Percentiles rank a stretch among this genome's conserved stretches.
These are phyloP conservation scores for Petrolisthes manimaculis DNA, from an alignment of 2,888 invertebrate genomes.

Conservation along the genomic window DNA sequence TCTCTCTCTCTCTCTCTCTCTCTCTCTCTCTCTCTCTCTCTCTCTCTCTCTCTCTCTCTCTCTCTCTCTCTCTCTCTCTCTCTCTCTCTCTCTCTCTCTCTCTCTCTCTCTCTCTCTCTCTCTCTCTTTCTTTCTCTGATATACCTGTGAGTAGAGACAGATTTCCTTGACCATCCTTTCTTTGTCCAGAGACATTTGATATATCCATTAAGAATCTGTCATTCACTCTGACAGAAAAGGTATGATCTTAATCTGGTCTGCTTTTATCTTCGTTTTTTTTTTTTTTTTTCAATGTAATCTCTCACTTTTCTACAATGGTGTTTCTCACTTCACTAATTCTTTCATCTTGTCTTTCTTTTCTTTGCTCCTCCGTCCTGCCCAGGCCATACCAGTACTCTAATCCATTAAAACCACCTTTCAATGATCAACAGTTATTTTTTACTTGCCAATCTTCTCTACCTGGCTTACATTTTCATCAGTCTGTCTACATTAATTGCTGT, in stretches of 20 bases:
- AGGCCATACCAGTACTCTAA: too few species aligned
- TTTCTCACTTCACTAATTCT: neutral
- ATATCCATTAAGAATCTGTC: too few species aligned
- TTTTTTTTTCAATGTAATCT: neutral
- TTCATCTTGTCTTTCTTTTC: neutral
- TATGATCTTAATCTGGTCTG: too few species aligned
- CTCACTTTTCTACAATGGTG: neutral
- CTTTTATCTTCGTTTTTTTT: too few species aligned
- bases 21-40: constrained; percentile 1
- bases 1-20: too few species aligned
- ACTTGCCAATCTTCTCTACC: too few species aligned
- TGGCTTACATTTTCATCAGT: too few species aligned
- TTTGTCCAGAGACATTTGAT: too few species aligned
- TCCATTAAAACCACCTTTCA: too few species aligned
- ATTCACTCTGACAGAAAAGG: too few species aligned
- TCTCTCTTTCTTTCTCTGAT: neutral
- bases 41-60: constrained; percentile 9
- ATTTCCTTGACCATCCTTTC: neutral
- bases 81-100: constrained; percentile 4
- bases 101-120: neutral
- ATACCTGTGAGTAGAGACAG: neutral
- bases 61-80: neutral
- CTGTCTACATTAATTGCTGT: too few species aligned
- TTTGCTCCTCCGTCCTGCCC: neutral
- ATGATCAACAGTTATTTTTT: too few species aligned